Base-by-base conservation (phyloP, 2,888 invertebrate species). In the Temnothorax ravouxi region DNA sequence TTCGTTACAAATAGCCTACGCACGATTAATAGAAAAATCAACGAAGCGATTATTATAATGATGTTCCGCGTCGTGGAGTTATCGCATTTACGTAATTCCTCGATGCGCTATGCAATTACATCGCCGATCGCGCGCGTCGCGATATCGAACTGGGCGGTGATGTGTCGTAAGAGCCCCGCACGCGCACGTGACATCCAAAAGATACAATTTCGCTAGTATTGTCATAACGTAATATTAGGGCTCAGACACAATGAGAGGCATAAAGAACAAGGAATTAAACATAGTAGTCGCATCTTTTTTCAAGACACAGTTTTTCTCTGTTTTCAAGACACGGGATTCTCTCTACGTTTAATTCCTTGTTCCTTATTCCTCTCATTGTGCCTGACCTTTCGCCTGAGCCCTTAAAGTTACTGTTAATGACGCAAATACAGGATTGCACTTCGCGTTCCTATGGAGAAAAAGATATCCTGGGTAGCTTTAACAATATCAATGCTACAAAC, bases 21-120 rank as follows among this genome's bases (percentile, higher is more conserved):
- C 18, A 0, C 13, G 15, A 29, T 52, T 0, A n/a, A n/a, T 0
- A 18, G 6, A 69, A 18, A 9, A 29, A 64, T 13, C 4, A 4
- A 18, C 25, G 2, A 15, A 18, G 13, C 15, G n/a, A 3, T 71
- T 69, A 54, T 69, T 54, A 52, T 34, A 34, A 77, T 77, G n/a
- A 77, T n/a, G 15, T 29, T 6, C 6, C 34, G 11, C 15, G n/a
- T 34, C 34, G 11, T 9, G n/a, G n/a, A 44, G 71, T 71, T 52
- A 59, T 77, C 61, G 41, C 29, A 13, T 82, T 89, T 87, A 84
- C 71, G 75, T 88, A 89, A 88, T 79, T 50, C 5, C 13, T 13
- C 25, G 15, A 38, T 29, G 18, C 38, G 18, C 13, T 9, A 13
- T 9, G 44, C 13, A 29, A 5, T 61, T 52, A 25, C n/a, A n/a